Conservation (phyloP, 92 coral and sea anemone genomes). For the Hydrozoanthus gracilis region DNA sequence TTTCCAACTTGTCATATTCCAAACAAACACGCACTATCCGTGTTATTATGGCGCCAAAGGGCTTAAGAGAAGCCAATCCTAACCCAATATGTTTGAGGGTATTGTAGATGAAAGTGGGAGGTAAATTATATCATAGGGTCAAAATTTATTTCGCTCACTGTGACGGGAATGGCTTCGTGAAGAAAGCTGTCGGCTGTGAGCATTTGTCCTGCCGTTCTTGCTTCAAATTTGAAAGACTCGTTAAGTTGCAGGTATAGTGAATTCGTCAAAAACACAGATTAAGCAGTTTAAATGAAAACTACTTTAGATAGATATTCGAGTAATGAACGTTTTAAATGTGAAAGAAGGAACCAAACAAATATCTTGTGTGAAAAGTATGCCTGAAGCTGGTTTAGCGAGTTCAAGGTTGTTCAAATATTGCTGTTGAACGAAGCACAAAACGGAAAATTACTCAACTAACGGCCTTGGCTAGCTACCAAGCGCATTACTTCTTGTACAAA, state of each 20-base stretch:
- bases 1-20: constrained; percentile 31
- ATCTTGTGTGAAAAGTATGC: neutral
- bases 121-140: neutral
- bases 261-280: no score
- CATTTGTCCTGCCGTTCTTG: no score
- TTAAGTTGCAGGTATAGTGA: no score
- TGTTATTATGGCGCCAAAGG: constrained; percentile 36
- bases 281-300: no score
- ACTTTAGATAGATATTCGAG: no score
- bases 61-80: constrained; percentile 7
- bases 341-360: neutral
- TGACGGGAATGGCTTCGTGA: neutral
- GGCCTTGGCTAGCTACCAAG: neutral
- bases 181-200: no score
- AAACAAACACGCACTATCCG: constrained; percentile 8
- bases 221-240: no score
- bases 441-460: neutral
- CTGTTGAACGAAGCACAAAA: neutral
- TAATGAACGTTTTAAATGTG: no score
- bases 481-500: neutral
- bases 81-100: neutral
- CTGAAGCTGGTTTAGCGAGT: neutral
- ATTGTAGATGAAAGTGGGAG: neutral
- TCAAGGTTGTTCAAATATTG: constrained; percentile 46
- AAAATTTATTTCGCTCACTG: neutral